These are phyloP conservation scores for Pseudochirops corinnae DNA, from an alignment of 2,797 vertebrate genomes.

Conservation along the genomic window DNA sequence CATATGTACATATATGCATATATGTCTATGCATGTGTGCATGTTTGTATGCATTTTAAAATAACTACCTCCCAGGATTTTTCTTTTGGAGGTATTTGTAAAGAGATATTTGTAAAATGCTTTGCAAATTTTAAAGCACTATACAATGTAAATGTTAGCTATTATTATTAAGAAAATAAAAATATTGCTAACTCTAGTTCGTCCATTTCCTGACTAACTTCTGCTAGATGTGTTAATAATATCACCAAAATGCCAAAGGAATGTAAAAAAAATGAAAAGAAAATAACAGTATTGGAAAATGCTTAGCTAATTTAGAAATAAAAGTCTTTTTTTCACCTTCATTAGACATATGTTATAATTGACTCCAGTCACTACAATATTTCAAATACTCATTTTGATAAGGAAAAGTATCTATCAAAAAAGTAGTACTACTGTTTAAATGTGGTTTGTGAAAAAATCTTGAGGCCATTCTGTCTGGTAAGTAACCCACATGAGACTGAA, in stretches of 20 bases:
- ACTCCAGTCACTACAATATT: background rate
- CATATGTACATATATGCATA: too few relatives aligned
- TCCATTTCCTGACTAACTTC: background rate
- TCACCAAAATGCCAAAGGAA: background rate
- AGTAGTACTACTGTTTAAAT: constrained; percentile 1
- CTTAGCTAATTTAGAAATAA: background rate
- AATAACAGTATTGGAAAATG: background rate
- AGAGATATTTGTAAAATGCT: background rate
- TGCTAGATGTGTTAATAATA: constrained; percentile 10
- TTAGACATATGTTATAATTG: background rate
- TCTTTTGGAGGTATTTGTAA: background rate
- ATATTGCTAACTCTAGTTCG: background rate
- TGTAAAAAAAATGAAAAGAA: background rate
- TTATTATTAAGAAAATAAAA: background rate
- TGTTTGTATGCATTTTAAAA: too few relatives aligned
- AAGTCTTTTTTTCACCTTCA: background rate
- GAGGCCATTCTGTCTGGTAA: background rate
- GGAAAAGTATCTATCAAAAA: background rate
- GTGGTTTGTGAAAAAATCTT: background rate
- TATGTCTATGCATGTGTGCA: too few relatives aligned
- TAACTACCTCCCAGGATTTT: background rate
- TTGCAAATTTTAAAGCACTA: background rate
- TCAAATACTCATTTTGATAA: background rate
- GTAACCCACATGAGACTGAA: background rate
- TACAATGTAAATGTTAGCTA: background rate